phyloP scores from a whole-genome alignment of 1,140 invertebrate genomes.

The Riptortus pedestris region DNA sequence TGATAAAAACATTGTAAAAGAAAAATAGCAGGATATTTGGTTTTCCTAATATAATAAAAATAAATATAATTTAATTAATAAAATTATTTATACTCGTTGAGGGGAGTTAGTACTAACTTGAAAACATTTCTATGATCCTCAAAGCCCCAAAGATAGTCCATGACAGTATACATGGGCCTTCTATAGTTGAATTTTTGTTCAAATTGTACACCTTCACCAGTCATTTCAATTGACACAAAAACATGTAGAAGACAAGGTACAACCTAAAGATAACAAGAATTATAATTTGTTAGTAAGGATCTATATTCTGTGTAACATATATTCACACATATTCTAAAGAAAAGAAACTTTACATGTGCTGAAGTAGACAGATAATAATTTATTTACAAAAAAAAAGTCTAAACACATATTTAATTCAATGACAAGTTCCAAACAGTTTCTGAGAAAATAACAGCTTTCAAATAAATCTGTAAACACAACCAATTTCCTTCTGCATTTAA shows the following conservation, averaged over 20 bases:
- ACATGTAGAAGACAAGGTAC: conserved; percentile 70
- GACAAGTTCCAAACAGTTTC: no score
- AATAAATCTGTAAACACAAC: no score
- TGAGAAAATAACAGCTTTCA: no score
- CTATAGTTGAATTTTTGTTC: conserved; percentile 96
- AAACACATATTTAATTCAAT: no score
- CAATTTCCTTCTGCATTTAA: no score
- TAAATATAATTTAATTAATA: neutral
- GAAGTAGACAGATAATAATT: no score
- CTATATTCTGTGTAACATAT: no score
- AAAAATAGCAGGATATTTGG: neutral
- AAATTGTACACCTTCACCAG: conserved; percentile 87
- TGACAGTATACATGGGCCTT: conserved; percentile 85
- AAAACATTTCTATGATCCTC: conserved; percentile 62
- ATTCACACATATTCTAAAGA: no score
- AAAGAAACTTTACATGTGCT: no score
- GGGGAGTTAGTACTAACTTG: no score
- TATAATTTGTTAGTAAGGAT: no score
- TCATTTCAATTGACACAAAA: conserved; percentile 95
- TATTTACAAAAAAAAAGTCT: no score
- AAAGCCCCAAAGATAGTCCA: conserved; percentile 84
- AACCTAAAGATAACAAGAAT: conserved; percentile 43
- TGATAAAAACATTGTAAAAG: neutral
- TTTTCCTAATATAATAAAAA: neutral
- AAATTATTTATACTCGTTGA: neutral